Evolutionary conservation across 2,797 vertebrate species (phyloP), one percentile per base, ranked within the genome.

Genomic region (Carduelis carduelis): DNA sequence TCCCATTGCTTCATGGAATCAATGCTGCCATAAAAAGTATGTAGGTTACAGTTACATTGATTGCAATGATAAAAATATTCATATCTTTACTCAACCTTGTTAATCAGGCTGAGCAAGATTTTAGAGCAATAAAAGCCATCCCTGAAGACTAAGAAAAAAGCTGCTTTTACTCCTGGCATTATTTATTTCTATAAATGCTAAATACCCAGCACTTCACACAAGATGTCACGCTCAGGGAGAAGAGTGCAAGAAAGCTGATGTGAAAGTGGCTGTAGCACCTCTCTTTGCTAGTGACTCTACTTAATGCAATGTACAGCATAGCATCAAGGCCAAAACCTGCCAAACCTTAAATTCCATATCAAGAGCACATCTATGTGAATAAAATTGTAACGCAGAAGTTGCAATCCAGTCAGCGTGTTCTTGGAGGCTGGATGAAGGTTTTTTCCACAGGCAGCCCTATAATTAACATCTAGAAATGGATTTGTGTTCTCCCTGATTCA

Each of bases 91-190:
- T 82, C 59, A 83, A 34, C 93, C 86, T 86, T 32, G 55, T 65
- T 82, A 93, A 93, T 91, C 95, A 96, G 85, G 74, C 87, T 43
- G 76, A 91, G 34, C 44, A 95, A 76, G 57, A n/a, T 80, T 96
- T 95, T 89, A 95, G 55, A 89, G 76, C 77, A 89, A 94, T 56
- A 60, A 89, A 97, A 96, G 71, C 24, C 22, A 34, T 49, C 34
- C 74, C 86, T 66, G 53, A 44, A 92, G 82, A 93, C 77, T 66
- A 89, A 93, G 87, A 87, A 92, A 69, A 23, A 3, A 65, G 16
- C 14, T 59, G 14, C 9, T n/a, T 91, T 72, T 83, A 74, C 39
- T 83, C 56, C 26, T 23, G 9, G 59, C 61, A 27, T 23, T 74
- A 34, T 84, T 96, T 86, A 89, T 70, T 95, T 94, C 92, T 91